Evolutionary conservation across 2,888 invertebrate genomes (phyloP).

Genomic region (Caenorhabditis sinica): DNA sequence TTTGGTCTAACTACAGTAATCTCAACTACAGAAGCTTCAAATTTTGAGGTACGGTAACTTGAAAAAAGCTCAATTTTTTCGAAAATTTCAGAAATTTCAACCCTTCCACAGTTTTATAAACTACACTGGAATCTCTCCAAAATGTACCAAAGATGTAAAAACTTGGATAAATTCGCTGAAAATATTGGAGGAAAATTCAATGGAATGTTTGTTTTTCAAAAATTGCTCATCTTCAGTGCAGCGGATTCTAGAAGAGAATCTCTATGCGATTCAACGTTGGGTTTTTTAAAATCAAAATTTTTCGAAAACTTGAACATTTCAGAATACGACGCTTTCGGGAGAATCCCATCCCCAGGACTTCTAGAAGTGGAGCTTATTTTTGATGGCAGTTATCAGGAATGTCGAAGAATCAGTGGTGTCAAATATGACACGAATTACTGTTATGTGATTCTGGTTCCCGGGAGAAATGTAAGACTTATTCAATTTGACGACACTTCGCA

Average conservation of each 20-base stretch:
- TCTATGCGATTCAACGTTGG: conserved; percentile 36
- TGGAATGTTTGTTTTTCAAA: conserved; percentile 23
- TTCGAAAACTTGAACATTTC: not conserved
- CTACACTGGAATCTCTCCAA: conserved; percentile 14
- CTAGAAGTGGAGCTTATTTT: conserved; percentile 38
- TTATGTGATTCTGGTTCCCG: conserved; percentile 44
- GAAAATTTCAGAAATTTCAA: not conserved
- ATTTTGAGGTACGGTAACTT: not conserved
- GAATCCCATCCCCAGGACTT: conserved; percentile 48
- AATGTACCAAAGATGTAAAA: conserved; percentile 42
- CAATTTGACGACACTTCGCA: not conserved
- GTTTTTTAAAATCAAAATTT: not conserved
- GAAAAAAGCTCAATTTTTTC: not conserved
- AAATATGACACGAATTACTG: conserved; percentile 66
- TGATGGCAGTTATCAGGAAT: conserved; percentile 62
- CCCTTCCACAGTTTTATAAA: conserved; percentile 18
- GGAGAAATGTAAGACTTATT: conserved; percentile 14
- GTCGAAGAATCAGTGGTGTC: conserved; percentile 48
- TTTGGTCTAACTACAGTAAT: not conserved
- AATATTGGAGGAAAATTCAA: not conserved
- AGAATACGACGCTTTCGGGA: conserved; percentile 67
- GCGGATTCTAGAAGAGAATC: conserved; percentile 10
- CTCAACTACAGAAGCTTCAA: conserved; percentile 21
- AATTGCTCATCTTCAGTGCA: conserved; percentile 17
- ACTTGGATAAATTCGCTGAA: conserved; percentile 32